Conservation (phyloP, 2,888 invertebrate genomes). For the Artemia sp. region DNA sequence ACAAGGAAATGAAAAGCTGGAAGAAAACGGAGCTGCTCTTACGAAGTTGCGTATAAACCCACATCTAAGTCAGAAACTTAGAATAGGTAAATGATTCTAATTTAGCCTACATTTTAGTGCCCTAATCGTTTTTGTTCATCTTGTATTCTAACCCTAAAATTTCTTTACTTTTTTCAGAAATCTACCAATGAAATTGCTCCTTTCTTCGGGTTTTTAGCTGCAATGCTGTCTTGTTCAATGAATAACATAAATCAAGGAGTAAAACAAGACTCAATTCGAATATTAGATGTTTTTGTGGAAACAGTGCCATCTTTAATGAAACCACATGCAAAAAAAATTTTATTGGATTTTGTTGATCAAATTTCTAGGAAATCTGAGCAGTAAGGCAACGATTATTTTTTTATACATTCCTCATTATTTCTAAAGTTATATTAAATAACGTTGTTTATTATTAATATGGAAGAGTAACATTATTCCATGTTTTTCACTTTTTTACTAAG, state of each 20-base stretch:
- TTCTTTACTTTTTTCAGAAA: slow-evolving; percentile 30
- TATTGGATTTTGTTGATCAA: slow-evolving; percentile 64
- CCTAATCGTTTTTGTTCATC: neutral
- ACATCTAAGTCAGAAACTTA: too few relatives aligned
- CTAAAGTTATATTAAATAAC: too few relatives aligned
- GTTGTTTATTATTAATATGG: too few relatives aligned
- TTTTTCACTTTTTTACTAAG: too few relatives aligned
- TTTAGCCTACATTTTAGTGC: too few relatives aligned
- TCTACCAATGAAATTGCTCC: slow-evolving; percentile 43
- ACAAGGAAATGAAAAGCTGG: too few relatives aligned
- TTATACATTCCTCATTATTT: too few relatives aligned
- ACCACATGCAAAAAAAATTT: slow-evolving; percentile 43
- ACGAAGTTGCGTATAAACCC: too few relatives aligned
- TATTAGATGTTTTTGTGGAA: slow-evolving; percentile 56
- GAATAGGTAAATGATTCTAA: too few relatives aligned
- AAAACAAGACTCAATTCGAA: slow-evolving; percentile 61
- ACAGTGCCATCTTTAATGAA: slow-evolving; percentile 48
- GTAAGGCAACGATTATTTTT: neutral
- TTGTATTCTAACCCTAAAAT: slow-evolving; percentile 15
- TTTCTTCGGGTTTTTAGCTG: slow-evolving; percentile 56
- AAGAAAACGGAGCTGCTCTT: too few relatives aligned
- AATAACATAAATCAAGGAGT: slow-evolving; percentile 64
- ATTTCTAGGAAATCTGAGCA: slow-evolving; percentile 41
- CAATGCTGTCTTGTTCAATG: slow-evolving; percentile 71
- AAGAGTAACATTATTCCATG: too few relatives aligned